Evolutionary conservation across 2,113 vertebrate species (phyloP).

Genomic region (Anhinga rufa): DNA sequence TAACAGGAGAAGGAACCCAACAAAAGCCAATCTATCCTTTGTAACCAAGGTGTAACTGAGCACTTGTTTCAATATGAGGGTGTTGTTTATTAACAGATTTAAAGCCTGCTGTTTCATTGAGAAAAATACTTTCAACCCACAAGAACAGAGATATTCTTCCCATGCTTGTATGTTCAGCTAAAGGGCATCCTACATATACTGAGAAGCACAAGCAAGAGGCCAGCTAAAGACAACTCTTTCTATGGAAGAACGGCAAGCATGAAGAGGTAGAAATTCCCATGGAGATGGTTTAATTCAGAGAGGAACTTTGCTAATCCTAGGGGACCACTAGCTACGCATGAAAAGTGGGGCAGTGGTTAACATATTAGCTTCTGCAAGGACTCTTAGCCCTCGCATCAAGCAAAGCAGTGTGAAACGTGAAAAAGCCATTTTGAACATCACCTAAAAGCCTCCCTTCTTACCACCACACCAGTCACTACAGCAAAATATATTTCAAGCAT

Average conservation of each 20-base stretch:
- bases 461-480: neutral
- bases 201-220: neutral
- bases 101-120: neutral
- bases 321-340: neutral
- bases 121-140: neutral
- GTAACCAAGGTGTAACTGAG: neutral
- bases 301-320: neutral
- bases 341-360: neutral
- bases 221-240: neutral
- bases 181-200: neutral
- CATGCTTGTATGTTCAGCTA: neutral
- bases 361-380: neutral
- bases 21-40: neutral
- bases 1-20: neutral
- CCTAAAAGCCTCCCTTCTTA: neutral
- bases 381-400: neutral
- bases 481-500: neutral
- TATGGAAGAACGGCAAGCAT: neutral
- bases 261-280: neutral
- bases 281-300: slow-evolving; percentile 17
- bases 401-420: neutral
- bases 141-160: neutral
- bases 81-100: neutral
- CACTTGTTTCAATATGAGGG: neutral
- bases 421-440: neutral